These are phyloP conservation scores for Lanius ludovicianus DNA, from an alignment of 2,113 vertebrate species.

Conservation along the genomic window DNA sequence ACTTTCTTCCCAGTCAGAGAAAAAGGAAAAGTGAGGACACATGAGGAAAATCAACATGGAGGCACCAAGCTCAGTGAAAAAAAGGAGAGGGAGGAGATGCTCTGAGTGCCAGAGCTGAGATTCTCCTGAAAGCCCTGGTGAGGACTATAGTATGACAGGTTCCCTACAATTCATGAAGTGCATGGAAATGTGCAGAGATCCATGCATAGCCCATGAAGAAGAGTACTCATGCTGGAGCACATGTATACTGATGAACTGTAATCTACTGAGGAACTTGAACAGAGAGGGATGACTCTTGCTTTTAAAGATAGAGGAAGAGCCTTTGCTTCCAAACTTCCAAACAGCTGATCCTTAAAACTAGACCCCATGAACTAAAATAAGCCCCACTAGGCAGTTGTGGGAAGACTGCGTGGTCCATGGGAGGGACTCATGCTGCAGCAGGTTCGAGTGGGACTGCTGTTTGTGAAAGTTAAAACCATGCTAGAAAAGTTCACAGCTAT, in stretches of 20 bases:
- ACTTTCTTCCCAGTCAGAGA: neutral
- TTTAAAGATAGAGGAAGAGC: neutral
- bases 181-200: neutral
- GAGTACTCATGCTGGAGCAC: neutral
- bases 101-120: neutral
- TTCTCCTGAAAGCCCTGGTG: neutral
- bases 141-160: neutral
- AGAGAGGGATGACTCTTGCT: neutral
- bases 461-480: neutral
- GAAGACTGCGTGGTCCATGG: neutral
- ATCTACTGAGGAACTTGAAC: neutral
- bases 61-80: neutral
- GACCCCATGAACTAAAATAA: neutral
- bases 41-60: neutral
- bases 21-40: neutral
- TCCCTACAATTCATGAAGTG: neutral
- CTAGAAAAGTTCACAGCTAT: neutral
- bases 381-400: neutral
- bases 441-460: neutral
- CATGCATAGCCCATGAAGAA: neutral
- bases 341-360: neutral
- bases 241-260: neutral
- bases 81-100: neutral
- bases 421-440: neutral
- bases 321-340: neutral